Base-by-base conservation (phyloP, 2,113 vertebrate genomes). In the Pan paniscus region DNA sequence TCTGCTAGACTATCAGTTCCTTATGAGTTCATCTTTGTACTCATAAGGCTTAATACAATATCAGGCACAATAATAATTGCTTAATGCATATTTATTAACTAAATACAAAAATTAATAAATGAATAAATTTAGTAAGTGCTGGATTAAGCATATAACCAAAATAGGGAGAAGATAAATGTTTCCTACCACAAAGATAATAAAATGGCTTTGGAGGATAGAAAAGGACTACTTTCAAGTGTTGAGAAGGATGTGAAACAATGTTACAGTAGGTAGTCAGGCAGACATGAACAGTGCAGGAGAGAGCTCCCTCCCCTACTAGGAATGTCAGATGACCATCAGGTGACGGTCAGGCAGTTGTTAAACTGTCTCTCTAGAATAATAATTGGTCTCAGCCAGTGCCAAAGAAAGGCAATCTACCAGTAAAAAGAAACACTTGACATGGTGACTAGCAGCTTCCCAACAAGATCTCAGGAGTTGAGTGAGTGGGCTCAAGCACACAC, bases 61-160 rank as follows among this genome's bases (percentile, higher is more conserved):
- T 17, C 11, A 57, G 52, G 14, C 18, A 64, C 61, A 30, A 59
- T 72, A 79, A 86, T 86, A 95, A 73, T 55, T 52, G 17, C 48
- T 85, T 87, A 86, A 78, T 89, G 92, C 91, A 82, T 85, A 85
- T 72, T 84, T 92, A 76, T 82, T 88, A 93, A 76, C 23, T 40
- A 93, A 89, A 93, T 68, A 70, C 1, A 91, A 70, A 38, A 84
- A 95, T 40, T 52, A 61, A 83, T 83, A 17, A 73, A 67, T 73
- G n/a, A 85, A 79, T 92, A 22, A 10, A 55, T 64, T 93, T n/a
- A 84, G 22, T 67, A 93, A 89, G 23, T 75, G 57, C 18, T 76
- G 25, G 4, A 38, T 89, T 50, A 90, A 70, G 50, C 57, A 73
- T 20, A 52, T 25, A 91, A 94, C 43, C 72, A 79, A 96, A 79